These are phyloP conservation scores for Myripristis jacobus DNA, from an alignment of 2,797 vertebrate genomes.

Conservation along the genomic window DNA sequence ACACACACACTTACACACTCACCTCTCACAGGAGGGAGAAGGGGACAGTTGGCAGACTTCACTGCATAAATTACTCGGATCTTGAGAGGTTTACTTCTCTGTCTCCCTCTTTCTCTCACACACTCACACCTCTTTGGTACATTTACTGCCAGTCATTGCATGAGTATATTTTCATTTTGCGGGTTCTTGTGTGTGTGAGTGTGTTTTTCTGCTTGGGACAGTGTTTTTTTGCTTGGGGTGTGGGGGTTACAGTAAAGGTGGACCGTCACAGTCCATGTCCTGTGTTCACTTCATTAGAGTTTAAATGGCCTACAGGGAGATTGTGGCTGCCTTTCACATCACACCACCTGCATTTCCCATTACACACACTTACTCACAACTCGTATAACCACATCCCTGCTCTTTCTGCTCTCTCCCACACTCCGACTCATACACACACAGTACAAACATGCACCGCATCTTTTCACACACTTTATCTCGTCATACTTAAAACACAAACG, in stretches of 20 bases:
- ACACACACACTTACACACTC: constrained; percentile 47
- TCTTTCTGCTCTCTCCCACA: constrained; percentile 37
- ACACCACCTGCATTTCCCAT: constrained; percentile 85
- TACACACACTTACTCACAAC: constrained; percentile 70
- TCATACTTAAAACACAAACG: constrained; percentile 60
- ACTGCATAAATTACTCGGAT: constrained; percentile 76
- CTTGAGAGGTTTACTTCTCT: constrained; percentile 63
- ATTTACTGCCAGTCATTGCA: constrained; percentile 59
- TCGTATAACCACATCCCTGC: constrained; percentile 54
- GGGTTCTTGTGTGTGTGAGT: constrained; percentile 27
- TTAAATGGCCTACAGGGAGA: constrained; percentile 82
- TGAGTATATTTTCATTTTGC: constrained; percentile 59
- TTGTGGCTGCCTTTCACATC: constrained; percentile 81
- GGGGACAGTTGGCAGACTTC: constrained; percentile 69
- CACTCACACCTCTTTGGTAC: constrained; percentile 56
- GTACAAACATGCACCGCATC: constrained; percentile 50
- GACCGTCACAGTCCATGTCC: constrained; percentile 83
- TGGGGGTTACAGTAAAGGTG: constrained; percentile 52
- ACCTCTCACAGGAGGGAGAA: constrained; percentile 53
- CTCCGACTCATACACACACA: constrained; percentile 54
- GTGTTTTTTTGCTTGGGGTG: constrained; percentile 22
- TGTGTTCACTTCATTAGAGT: constrained; percentile 86
- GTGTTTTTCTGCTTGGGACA: constrained; percentile 55
- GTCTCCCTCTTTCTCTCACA: constrained; percentile 49
- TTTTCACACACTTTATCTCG: constrained; percentile 44